These are phyloP conservation scores for Onychomys arenicola DNA, from an alignment of 2,797 vertebrate species.

Conservation along the genomic window DNA sequence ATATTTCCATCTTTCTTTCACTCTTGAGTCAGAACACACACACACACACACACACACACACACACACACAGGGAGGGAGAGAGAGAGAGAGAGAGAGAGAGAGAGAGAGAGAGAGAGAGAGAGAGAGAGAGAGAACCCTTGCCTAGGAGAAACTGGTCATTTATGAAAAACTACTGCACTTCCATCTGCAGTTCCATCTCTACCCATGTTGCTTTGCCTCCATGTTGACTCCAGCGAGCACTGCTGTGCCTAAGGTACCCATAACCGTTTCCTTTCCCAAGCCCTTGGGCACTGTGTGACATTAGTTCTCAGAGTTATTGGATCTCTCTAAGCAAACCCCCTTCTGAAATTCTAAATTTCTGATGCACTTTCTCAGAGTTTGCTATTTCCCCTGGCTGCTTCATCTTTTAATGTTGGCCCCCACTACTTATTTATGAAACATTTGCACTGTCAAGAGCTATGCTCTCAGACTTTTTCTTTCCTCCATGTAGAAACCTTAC, in stretches of 20 bases:
- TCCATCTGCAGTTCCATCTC: neutral
- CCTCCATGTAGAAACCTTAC: neutral
- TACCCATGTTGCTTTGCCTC: neutral
- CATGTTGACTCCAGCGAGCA: neutral
- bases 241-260: neutral
- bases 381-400: neutral
- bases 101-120: neutral
- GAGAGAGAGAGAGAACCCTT: too few relatives aligned
- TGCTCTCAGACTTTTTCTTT: neutral
- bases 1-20: slow-evolving; percentile 15
- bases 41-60: neutral
- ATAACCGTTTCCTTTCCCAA: neutral
- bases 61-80: too few relatives aligned
- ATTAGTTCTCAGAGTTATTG: neutral
- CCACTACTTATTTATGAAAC: neutral
- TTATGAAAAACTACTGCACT: neutral
- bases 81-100: neutral
- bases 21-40: neutral
- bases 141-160: neutral
- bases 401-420: neutral
- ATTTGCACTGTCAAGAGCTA: neutral
- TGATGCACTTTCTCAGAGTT: slow-evolving; percentile 14
- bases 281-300: neutral
- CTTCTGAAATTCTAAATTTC: neutral
- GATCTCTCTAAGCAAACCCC: neutral